Percentiles rank a stretch among this genome's conserved stretches.
These are phyloP conservation scores for Chanos chanos DNA, from an alignment of 2,797 vertebrate species.

Conservation along the genomic window DNA sequence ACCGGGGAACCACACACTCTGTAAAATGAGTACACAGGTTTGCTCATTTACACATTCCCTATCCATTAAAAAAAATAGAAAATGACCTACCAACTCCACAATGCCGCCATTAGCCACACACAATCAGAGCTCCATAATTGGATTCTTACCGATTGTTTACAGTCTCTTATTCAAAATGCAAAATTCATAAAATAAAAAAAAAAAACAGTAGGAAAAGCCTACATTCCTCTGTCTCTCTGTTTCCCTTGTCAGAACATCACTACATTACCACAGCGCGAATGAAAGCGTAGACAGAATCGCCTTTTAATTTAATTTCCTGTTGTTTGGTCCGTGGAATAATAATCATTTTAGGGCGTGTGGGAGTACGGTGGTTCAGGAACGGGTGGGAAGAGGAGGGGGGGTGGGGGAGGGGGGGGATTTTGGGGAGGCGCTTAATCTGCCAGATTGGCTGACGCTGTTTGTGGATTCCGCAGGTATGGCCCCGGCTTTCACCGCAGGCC, in stretches of 20 bases:
- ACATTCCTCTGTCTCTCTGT: neutral
- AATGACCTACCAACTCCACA: constrained; percentile 32
- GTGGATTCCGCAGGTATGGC: constrained; percentile 71
- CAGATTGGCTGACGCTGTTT: too few species aligned
- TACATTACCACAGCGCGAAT: constrained; percentile 22
- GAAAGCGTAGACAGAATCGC: constrained; percentile 29
- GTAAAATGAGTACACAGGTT: constrained; percentile 35
- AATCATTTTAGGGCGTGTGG: too few species aligned
- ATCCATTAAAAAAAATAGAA: constrained; percentile 38
- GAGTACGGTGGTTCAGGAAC: too few species aligned
- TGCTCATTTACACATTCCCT: constrained; percentile 37
- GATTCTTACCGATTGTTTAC: constrained; percentile 37
- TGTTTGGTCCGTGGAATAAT: constrained; percentile 36
- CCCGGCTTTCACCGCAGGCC: constrained; percentile 73
- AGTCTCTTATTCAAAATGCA: constrained; percentile 22
- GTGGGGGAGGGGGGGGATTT: too few species aligned
- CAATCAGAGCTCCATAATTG: constrained; percentile 39
- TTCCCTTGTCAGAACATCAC: constrained; percentile 15
- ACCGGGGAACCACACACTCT: neutral
- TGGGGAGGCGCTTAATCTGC: too few species aligned
- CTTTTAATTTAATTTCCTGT: constrained; percentile 46
- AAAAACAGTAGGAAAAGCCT: constrained; percentile 6
- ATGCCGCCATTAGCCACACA: constrained; percentile 21
- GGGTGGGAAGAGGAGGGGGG: too few species aligned
- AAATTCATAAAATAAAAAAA: constrained; percentile 24